Base-by-base conservation (phyloP, 2,888 invertebrate species). In the Eurois occulta region DNA sequence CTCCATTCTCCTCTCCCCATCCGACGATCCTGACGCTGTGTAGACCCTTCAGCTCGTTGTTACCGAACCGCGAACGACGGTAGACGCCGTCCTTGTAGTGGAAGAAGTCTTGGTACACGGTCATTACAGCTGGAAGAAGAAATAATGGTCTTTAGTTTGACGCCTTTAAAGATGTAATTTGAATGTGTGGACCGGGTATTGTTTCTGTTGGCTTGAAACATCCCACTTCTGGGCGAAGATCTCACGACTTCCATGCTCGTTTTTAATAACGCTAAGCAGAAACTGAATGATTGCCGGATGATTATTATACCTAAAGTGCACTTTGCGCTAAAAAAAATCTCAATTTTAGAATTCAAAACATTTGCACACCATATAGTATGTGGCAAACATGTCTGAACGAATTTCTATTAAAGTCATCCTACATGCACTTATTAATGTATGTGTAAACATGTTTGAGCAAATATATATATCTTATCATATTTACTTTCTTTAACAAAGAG, bases 11-110 rank as follows among this genome's bases (percentile, higher is more conserved):
- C 92, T 98, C 98, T 13, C 99, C 99, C 99, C 99, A 99, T 35
- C 99, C 99, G 3, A 99, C 95, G 82, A 99, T 97, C 90, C 99
- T 97, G 21, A 99, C 99, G 48, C 99, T 99, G 95, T 99, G 99
- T 89, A 98, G 98, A 0, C 98, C 98, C 68, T 97, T 97, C 77
- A 97, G 94, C 71, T 97, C 95, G 16, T 97, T 94, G 80, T 97
- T 94, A 2, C 97, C 97, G 85, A 97, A 95, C 0, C 95, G 95
- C 5, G 97, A 97, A 87, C 97, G 98, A 6, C 97, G 97, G 95
- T 99, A 99, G 74, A 99, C 97, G 8, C 99, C 99, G 62, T 97
- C 97, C 75, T 97, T 97, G 96, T 99, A 99, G 89, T 98, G 97
- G 97, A 99, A 99, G 97, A 99, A 99, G 94, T 99, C 99, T 88